phyloP scores from a whole-genome alignment of 2,888 invertebrate genomes.

The Choristoneura rosaceana region DNA sequence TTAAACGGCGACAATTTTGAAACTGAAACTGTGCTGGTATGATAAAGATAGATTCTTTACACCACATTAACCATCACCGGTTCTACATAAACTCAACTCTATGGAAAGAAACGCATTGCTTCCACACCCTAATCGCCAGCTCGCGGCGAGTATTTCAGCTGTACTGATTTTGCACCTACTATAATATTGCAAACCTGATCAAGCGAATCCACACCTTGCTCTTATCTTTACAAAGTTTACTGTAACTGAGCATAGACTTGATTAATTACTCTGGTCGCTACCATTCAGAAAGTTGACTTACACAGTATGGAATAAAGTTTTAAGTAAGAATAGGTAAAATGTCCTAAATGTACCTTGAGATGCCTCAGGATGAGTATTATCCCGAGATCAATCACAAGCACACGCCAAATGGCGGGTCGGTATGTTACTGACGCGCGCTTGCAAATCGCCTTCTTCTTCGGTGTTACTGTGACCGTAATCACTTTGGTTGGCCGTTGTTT shows the following conservation, averaged over 20 bases:
- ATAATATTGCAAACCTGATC: slow-evolving; percentile 45
- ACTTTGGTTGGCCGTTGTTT: slow-evolving; percentile 50
- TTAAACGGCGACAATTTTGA: no score
- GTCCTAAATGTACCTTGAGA: slow-evolving; percentile 50
- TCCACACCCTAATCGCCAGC: slow-evolving; percentile 66
- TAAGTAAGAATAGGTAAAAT: slow-evolving; percentile 37
- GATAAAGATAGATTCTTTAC: no score
- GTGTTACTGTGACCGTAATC: slow-evolving; percentile 63
- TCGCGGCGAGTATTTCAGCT: slow-evolving; percentile 64
- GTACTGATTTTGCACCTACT: slow-evolving; percentile 64
- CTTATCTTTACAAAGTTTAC: slow-evolving; percentile 1
- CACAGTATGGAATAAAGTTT: slow-evolving; percentile 45
- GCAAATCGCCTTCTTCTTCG: slow-evolving; percentile 67
- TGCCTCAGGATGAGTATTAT: slow-evolving; percentile 62
- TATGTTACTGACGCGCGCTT: slow-evolving; percentile 59
- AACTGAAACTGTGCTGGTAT: no score
- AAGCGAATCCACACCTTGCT: slow-evolving; percentile 31
- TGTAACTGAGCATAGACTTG: slow-evolving; percentile 1
- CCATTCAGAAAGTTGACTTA: slow-evolving; percentile 34
- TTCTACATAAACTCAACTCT: neutral
- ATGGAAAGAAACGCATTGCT: slow-evolving; percentile 49
- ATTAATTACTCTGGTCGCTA: slow-evolving; percentile 23
- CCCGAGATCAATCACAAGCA: slow-evolving; percentile 62
- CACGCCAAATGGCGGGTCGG: slow-evolving; percentile 56
- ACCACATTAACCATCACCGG: neutral